Conservation (phyloP, 2,797 vertebrate species). For the Channa striata region DNA sequence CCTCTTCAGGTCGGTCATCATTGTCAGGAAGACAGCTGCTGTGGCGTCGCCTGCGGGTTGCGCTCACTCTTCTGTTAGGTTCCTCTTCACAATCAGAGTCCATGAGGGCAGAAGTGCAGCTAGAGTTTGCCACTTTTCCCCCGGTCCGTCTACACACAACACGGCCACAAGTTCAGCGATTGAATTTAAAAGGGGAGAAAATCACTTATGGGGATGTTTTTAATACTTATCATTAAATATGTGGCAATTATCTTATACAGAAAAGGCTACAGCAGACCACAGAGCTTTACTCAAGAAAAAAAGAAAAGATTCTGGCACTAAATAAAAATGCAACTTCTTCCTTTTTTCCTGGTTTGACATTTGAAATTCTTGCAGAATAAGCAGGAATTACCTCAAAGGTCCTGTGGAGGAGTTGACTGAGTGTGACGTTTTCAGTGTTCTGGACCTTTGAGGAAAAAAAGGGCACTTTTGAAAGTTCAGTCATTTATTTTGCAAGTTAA, state of each 20-base stretch:
- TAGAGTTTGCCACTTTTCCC: slow-evolving; percentile 86
- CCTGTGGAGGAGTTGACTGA: slow-evolving; percentile 86
- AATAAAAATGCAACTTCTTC: not conserved
- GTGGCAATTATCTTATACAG: not conserved
- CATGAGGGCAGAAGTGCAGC: slow-evolving; percentile 73
- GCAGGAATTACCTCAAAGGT: slow-evolving; percentile 71
- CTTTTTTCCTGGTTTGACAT: not conserved
- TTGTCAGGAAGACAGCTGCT: slow-evolving; percentile 84
- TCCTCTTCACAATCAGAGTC: slow-evolving; percentile 98
- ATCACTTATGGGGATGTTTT: not conserved
- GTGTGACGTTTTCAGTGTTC: slow-evolving; percentile 93
- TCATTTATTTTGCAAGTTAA: not conserved
- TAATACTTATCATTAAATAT: not conserved
- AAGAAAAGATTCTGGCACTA: no score
- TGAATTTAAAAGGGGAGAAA: not conserved
- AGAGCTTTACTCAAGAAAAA: not conserved
- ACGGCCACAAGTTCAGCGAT: not conserved
- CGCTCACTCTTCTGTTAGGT: slow-evolving; percentile 81
- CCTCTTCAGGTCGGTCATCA: slow-evolving; percentile 84
- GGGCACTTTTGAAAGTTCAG: slow-evolving; percentile 2
- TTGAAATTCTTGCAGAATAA: not conserved
- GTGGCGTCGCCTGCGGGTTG: slow-evolving; percentile 84
- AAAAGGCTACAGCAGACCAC: not conserved
- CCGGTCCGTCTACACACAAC: slow-evolving; percentile 85
- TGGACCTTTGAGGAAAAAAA: slow-evolving; percentile 83